Conservation (phyloP, 2,888 invertebrate species). For the Mongoloraphidia duomilia region DNA sequence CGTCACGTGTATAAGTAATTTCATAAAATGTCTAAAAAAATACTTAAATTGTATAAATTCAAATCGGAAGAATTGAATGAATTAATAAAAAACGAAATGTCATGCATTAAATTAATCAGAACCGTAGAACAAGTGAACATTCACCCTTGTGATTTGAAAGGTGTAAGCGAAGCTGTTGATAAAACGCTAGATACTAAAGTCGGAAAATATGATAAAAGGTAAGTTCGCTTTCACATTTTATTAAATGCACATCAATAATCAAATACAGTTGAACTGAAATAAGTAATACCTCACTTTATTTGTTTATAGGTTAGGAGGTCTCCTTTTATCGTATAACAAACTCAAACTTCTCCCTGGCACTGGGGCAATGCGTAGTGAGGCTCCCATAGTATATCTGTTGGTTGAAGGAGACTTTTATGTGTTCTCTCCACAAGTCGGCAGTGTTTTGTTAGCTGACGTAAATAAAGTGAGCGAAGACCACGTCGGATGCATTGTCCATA, state of each 20-base stretch:
- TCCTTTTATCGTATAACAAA: constrained; percentile 51
- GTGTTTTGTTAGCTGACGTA: constrained; percentile 44
- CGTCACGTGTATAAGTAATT: no score
- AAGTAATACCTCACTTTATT: constrained; percentile 2
- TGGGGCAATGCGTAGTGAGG: constrained; percentile 46
- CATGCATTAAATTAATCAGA: constrained; percentile 38
- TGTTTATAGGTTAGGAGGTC: constrained; percentile 46
- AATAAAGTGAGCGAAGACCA: constrained; percentile 52
- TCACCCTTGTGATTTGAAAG: constrained; percentile 47
- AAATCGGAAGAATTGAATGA: constrained; percentile 37
- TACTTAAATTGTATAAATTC: constrained; percentile 37
- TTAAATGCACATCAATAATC: background rate
- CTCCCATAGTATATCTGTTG: constrained; percentile 47
- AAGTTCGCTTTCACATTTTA: constrained; percentile 22
- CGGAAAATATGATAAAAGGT: constrained; percentile 47
- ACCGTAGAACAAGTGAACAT: constrained; percentile 41
- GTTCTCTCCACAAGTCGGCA: constrained; percentile 47
- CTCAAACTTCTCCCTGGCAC: constrained; percentile 40
- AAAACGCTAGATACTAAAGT: constrained; percentile 42
- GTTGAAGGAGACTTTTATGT: constrained; percentile 55
- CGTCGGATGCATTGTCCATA: constrained; percentile 52
- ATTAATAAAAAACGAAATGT: constrained; percentile 38
- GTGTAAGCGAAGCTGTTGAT: constrained; percentile 41
- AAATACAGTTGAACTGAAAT: background rate
- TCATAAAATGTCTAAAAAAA: constrained; percentile 16